These are phyloP conservation scores for Agrotis ipsilon DNA, from an alignment of 2,888 invertebrate genomes.

Conservation along the genomic window DNA sequence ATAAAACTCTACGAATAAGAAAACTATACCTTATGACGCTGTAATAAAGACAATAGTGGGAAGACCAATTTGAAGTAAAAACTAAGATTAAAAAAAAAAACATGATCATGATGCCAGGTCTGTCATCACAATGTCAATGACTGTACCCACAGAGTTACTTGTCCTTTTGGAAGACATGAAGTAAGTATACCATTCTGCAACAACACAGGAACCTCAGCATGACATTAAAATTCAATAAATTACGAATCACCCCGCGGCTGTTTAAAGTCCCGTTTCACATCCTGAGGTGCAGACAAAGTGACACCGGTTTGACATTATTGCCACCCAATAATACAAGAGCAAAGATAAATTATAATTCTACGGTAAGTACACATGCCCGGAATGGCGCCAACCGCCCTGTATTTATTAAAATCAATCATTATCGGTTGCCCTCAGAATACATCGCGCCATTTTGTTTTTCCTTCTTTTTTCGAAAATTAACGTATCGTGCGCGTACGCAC, in stretches of 20 bases:
- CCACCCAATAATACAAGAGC: conserved; percentile 50
- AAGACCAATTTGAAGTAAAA: neutral
- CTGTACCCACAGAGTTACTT: neutral
- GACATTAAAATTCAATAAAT: conserved; percentile 50
- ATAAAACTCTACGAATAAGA: too few species aligned
- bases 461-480: conserved; percentile 75
- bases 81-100: too few species aligned
- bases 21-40: neutral
- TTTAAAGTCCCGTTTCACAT: conserved; percentile 16
- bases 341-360: conserved; percentile 55
- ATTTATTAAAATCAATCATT: conserved; percentile 81
- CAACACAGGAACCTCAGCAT: neutral
- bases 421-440: conserved; percentile 71
- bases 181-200: conserved; percentile 4
- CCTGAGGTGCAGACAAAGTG: conserved; percentile 53
- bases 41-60: neutral
- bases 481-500: conserved; percentile 82
- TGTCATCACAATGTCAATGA: neutral
- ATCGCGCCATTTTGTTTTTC: conserved; percentile 74
- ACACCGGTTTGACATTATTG: conserved; percentile 56
- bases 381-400: conserved; percentile 70
- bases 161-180: neutral
- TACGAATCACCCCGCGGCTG: conserved; percentile 9
- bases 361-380: conserved; percentile 45
- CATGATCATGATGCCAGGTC: neutral